Percentiles rank a stretch among this genome's conserved stretches.
These are phyloP conservation scores for Penaeus indicus DNA, from an alignment of 1,140 invertebrate species.

Conservation along the genomic window DNA sequence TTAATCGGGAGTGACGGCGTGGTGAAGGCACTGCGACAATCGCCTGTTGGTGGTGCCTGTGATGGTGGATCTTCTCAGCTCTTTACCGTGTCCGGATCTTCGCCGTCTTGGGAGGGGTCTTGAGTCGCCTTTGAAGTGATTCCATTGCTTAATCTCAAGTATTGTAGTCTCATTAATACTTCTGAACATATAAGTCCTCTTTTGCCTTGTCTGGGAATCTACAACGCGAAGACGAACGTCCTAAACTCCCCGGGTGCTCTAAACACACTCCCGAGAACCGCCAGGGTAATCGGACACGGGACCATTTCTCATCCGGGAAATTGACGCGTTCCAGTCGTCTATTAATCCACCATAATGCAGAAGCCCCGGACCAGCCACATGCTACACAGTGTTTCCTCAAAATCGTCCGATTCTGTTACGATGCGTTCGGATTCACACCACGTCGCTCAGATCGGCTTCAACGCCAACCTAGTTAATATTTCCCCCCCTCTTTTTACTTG, in stretches of 20 bases:
- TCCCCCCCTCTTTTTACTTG: no score
- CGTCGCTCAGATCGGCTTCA: no score
- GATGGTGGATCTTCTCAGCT: constrained; percentile 54
- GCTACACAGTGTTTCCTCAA: constrained; percentile 40
- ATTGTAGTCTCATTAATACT: no score
- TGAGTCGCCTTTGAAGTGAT: no score
- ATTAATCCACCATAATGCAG: constrained; percentile 63
- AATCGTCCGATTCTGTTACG: not conserved
- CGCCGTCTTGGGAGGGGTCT: not conserved
- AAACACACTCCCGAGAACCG: not conserved
- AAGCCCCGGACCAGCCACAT: constrained; percentile 48
- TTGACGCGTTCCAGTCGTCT: constrained; percentile 61
- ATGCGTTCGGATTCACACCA: no score
- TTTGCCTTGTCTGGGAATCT: no score
- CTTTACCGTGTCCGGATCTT: constrained; percentile 52
- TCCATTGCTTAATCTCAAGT: no score
- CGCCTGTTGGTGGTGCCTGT: constrained; percentile 48
- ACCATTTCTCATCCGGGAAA: constrained; percentile 61
- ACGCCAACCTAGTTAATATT: no score
- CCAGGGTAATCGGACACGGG: constrained; percentile 38
- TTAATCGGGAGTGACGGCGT: not conserved
- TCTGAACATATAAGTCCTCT: no score
- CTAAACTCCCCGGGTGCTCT: no score
- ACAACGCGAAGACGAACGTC: no score
- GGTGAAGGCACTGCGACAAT: constrained; percentile 33